A percentile compares a stretch with the other conserved stretches of the same genome.
Conservation (phyloP, 2,113 vertebrate genomes). For the Lepisosteus osseus region DNA sequence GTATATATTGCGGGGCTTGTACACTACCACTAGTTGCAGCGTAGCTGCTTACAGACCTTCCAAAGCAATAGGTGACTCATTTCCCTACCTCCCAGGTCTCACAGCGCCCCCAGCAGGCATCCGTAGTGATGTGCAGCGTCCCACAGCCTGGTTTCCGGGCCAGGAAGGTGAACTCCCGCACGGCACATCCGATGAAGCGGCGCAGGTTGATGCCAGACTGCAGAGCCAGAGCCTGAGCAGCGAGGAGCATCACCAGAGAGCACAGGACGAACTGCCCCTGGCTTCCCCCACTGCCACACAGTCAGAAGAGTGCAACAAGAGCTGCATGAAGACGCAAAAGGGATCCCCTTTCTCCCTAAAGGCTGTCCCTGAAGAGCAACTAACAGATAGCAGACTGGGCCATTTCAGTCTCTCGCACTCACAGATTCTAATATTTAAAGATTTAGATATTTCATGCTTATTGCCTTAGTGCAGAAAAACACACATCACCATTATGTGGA, state of each 20-base stretch:
- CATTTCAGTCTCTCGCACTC: no score
- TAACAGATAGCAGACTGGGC: no score
- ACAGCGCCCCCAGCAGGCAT: conserved; percentile 95
- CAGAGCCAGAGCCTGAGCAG: rapidly evolving
- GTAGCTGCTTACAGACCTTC: no score
- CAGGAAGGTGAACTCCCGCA: conserved; percentile 87
- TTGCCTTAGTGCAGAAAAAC: no score
- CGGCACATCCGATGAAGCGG: conserved; percentile 82
- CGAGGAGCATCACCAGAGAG: conserved; percentile 26
- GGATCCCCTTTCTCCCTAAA: neutral
- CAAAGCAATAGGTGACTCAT: neutral
- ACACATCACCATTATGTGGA: no score
- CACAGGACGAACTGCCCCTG: neutral
- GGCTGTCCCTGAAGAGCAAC: no score
- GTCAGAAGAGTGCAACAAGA: neutral
- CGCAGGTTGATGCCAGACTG: conserved; percentile 61
- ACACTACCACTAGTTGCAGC: no score
- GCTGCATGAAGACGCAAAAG: no score
- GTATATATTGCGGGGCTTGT: no score
- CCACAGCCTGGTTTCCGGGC: conserved; percentile 84
- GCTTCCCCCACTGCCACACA: conserved; percentile 48
- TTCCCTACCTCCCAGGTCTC: conserved; percentile 92
- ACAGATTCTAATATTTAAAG: no score
- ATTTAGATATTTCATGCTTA: no score
- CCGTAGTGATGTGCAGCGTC: conserved; percentile 79